Evolutionary conservation across 2,113 vertebrate genomes (phyloP).

Genomic region (Laterallus jamaicensis): DNA sequence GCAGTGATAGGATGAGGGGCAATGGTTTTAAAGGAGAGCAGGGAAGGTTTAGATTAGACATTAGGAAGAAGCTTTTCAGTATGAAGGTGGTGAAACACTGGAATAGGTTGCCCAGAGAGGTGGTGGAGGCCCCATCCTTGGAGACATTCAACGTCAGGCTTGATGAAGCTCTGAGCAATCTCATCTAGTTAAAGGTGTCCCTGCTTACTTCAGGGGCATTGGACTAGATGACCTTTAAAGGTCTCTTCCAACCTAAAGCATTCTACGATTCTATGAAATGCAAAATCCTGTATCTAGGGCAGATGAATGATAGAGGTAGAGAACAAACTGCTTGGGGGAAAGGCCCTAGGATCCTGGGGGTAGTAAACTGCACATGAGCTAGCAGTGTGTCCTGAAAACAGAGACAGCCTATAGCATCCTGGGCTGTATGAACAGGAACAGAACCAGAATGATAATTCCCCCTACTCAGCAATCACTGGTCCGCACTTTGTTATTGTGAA

Average conservation of each 20-base stretch:
- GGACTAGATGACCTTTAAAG: not conserved
- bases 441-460: not conserved
- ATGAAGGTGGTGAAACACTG: too few species aligned
- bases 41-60: too few species aligned
- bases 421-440: not conserved
- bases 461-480: not conserved
- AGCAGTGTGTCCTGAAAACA: not conserved
- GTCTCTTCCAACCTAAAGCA: too few species aligned
- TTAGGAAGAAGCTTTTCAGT: too few species aligned
- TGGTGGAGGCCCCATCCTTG: too few species aligned
- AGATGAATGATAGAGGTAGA: not conserved
- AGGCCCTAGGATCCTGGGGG: fast-evolving
- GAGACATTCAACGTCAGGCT: too few species aligned
- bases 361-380: not conserved
- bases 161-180: too few species aligned
- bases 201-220: too few species aligned
- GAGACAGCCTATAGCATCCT: not conserved
- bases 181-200: too few species aligned
- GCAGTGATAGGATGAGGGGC: too few species aligned
- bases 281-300: not conserved
- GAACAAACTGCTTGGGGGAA: not conserved
- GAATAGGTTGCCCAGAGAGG: too few species aligned
- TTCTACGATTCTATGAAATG: not conserved
- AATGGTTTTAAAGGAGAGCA: too few species aligned
- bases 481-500: not conserved